phyloP scores from a whole-genome alignment of 2,797 vertebrate species.

The Lacerta viridis region DNA sequence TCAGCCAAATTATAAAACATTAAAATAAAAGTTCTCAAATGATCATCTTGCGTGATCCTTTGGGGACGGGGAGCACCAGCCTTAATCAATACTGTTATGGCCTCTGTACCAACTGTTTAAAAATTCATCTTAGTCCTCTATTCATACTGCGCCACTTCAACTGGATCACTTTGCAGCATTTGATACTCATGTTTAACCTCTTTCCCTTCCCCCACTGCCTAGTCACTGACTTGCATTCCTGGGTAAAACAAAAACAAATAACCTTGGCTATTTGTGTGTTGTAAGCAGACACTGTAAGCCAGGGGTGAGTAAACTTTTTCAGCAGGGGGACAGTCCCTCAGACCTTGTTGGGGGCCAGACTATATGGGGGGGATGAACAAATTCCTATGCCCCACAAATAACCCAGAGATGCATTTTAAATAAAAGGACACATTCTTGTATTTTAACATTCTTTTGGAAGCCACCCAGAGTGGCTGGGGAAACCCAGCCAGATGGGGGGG shows the following conservation, averaged over 20 bases:
- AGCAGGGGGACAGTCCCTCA: no score
- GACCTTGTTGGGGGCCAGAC: no score
- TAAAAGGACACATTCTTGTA: no score
- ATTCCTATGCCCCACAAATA: no score
- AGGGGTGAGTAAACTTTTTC: no score
- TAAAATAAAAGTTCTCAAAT: neutral
- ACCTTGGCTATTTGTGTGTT: neutral
- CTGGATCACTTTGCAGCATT: slow-evolving; percentile 26
- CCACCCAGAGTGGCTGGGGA: no score
- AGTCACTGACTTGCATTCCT: neutral
- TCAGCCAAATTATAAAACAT: neutral
- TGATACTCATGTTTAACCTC: slow-evolving; percentile 10
- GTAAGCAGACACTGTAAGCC: no score
- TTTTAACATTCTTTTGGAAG: no score
- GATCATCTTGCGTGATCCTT: neutral
- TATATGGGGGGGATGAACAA: no score
- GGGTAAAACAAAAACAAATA: neutral
- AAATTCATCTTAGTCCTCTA: slow-evolving; percentile 39
- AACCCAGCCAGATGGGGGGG: no score
- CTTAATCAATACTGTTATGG: neutral
- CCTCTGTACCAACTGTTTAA: slow-evolving; percentile 29
- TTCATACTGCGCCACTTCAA: slow-evolving; percentile 17
- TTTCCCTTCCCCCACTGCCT: neutral
- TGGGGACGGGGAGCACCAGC: neutral
- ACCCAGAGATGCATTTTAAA: no score